Conservation (phyloP, 2,797 vertebrate species). For the Octomys mimax region DNA sequence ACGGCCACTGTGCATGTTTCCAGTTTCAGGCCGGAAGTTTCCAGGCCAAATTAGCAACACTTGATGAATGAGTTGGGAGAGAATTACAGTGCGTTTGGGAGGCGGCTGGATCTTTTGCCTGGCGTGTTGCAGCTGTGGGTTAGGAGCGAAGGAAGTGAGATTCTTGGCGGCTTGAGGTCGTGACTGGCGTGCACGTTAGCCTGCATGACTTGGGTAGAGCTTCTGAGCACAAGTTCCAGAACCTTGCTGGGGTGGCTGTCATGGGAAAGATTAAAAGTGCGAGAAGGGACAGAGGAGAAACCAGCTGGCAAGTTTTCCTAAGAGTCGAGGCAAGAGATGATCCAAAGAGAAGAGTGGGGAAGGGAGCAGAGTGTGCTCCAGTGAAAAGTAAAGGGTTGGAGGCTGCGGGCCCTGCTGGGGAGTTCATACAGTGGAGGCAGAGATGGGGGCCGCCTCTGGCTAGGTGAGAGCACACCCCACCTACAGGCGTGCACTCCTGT, state of each 20-base stretch:
- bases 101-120: background rate
- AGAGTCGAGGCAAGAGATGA: background rate
- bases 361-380: background rate
- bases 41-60: background rate
- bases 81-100: background rate
- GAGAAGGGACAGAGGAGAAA: background rate
- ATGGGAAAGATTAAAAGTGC: background rate
- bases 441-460: background rate
- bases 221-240: background rate
- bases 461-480: background rate
- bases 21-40: background rate
- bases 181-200: background rate
- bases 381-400: too few species aligned
- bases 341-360: background rate
- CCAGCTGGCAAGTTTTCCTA: background rate
- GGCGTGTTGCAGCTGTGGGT: background rate
- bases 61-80: background rate
- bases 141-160: background rate
- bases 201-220: background rate
- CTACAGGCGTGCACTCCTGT: rapidly evolving
- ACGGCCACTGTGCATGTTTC: background rate
- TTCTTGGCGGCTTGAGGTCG: background rate
- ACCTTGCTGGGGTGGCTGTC: background rate
- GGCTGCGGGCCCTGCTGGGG: background rate
- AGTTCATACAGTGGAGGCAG: background rate